Conservation (phyloP, 2,113 vertebrate species). For the Cathartes aura region DNA sequence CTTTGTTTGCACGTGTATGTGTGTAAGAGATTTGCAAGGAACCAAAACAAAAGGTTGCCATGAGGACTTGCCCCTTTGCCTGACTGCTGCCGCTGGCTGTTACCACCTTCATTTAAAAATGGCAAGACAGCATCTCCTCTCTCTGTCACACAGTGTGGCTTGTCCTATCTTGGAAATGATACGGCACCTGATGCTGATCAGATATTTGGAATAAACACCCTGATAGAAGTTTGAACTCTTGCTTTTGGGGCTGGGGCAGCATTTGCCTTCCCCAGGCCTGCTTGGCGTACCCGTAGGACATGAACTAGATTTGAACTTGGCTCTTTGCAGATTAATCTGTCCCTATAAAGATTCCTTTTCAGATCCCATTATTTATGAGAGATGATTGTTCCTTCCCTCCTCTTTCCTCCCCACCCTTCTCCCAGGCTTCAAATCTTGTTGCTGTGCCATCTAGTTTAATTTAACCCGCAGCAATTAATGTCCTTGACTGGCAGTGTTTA, state of each 20-base stretch:
- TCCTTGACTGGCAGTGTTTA: slow-evolving; percentile 69
- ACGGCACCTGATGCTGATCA: neutral
- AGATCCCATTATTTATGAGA: slow-evolving; percentile 56
- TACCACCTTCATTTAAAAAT: neutral
- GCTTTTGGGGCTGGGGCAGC: neutral
- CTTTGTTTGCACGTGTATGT: neutral
- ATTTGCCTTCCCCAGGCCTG: neutral
- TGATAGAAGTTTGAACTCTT: neutral
- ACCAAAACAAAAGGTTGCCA: neutral
- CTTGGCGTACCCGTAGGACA: fast-evolving
- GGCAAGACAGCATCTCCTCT: neutral
- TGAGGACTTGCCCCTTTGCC: neutral
- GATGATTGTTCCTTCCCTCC: neutral
- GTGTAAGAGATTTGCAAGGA: neutral
- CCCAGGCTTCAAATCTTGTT: slow-evolving; percentile 41
- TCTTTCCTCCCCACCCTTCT: neutral
- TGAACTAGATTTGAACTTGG: slow-evolving; percentile 38
- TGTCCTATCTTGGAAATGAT: neutral
- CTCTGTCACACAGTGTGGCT: fast-evolving
- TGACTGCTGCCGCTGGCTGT: neutral
- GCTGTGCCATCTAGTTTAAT: slow-evolving; percentile 64
- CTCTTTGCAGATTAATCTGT: neutral
- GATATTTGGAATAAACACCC: neutral
- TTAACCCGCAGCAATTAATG: slow-evolving; percentile 74
- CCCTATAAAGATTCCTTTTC: slow-evolving; percentile 30